phyloP scores from a whole-genome alignment of 2,113 vertebrate species.

The Larimichthys crocea region DNA sequence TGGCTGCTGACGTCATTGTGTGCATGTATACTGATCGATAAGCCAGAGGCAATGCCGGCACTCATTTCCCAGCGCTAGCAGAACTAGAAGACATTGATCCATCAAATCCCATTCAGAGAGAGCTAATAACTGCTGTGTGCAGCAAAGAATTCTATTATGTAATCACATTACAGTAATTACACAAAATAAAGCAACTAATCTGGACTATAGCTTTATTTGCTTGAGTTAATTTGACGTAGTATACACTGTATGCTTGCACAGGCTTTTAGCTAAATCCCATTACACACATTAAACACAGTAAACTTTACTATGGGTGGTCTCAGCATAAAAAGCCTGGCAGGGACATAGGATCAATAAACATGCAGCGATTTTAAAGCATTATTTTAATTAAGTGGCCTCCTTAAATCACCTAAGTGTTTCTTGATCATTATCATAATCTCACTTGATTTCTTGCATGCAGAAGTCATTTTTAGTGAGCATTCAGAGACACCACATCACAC shows the following conservation, averaged over 20 bases:
- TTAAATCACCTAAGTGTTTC: not conserved
- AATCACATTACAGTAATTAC: slow-evolving; percentile 17
- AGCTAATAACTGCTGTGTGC: slow-evolving; percentile 36
- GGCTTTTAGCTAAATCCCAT: slow-evolving; percentile 14
- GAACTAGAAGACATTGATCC: slow-evolving; percentile 54
- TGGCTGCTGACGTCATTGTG: slow-evolving; percentile 61
- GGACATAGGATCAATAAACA: slow-evolving; percentile 13
- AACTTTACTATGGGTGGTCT: slow-evolving; percentile 4
- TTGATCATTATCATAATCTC: not conserved
- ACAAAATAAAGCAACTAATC: slow-evolving; percentile 31
- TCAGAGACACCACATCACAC: slow-evolving; percentile 40
- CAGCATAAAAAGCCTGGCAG: slow-evolving; percentile 12
- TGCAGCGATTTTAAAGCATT: not conserved
- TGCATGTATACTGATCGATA: slow-evolving; percentile 63
- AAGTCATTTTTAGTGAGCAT: slow-evolving; percentile 34
- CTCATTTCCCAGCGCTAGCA: slow-evolving; percentile 44
- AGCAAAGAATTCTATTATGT: slow-evolving; percentile 24
- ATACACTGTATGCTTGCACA: not conserved
- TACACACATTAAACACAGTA: slow-evolving; percentile 12
- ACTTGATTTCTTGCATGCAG: slow-evolving; percentile 2
- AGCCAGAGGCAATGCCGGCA: slow-evolving; percentile 47
- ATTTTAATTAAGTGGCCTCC: slow-evolving; percentile 3
- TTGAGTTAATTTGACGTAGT: slow-evolving; percentile 13
- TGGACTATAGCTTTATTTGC: slow-evolving; percentile 2
- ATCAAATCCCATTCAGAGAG: slow-evolving; percentile 51